A percentile compares a stretch with the other conserved stretches of the same genome.
These are phyloP conservation scores for Dolichopus griseipennis DNA, from an alignment of 2,888 invertebrate genomes.

Conservation along the genomic window DNA sequence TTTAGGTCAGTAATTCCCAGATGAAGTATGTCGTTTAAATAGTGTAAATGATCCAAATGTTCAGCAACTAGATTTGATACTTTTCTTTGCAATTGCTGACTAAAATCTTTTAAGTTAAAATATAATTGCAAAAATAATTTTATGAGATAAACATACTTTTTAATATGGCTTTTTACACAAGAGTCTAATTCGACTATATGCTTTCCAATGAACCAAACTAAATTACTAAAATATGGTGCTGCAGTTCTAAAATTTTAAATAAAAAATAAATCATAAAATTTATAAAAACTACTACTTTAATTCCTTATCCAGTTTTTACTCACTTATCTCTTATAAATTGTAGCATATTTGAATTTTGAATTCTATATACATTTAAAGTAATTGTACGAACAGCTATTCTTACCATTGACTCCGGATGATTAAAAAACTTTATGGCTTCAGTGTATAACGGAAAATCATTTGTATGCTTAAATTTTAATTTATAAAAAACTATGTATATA, in stretches of 20 bases:
- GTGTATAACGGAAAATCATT: slow-evolving; percentile 99
- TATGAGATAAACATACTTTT: slow-evolving; percentile 50
- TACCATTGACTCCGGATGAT: slow-evolving; percentile 98
- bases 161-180: slow-evolving; percentile 90
- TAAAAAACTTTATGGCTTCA: slow-evolving; percentile 98
- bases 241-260: slow-evolving; percentile 58
- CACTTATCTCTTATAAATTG: slow-evolving; percentile 84
- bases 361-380: slow-evolving; percentile 92
- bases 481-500: not conserved
- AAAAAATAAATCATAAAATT: no score
- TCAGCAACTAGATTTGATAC: slow-evolving; percentile 92
- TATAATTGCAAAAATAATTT: not conserved
- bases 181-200: slow-evolving; percentile 91
- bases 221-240: slow-evolving; percentile 95
- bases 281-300: no score
- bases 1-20: slow-evolving; percentile 87
- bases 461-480: slow-evolving; percentile 58
- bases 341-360: slow-evolving; percentile 90
- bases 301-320: slow-evolving; percentile 21
- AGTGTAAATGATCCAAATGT: slow-evolving; percentile 94
- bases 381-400: slow-evolving; percentile 96
- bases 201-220: slow-evolving; percentile 98
- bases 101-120: slow-evolving; percentile 39
- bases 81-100: slow-evolving; percentile 83
- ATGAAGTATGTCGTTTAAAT: slow-evolving; percentile 91